These are phyloP conservation scores for Ctenomys sociabilis DNA, from an alignment of 2,113 vertebrate species.

Conservation along the genomic window DNA sequence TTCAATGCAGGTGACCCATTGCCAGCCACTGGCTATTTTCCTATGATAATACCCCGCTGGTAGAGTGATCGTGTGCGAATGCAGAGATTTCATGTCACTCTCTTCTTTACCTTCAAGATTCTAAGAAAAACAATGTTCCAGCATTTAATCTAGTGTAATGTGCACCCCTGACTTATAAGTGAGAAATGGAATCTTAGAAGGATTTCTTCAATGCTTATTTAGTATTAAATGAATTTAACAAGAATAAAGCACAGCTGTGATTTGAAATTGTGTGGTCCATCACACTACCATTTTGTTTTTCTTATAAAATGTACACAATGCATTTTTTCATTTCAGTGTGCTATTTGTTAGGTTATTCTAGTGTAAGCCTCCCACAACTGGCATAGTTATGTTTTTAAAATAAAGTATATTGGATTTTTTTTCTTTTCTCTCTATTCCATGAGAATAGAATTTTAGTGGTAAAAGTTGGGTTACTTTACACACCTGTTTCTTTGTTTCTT, in stretches of 20 bases:
- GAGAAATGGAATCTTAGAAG: background rate
- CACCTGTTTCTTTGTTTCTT: background rate
- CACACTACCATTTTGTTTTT: background rate
- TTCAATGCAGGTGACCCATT: too few species aligned
- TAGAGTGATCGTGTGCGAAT: too few species aligned
- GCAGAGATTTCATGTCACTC: too few species aligned
- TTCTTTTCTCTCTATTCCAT: background rate
- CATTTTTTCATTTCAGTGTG: background rate
- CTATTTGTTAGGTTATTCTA: constrained; percentile 11
- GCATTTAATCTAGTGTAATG: too few species aligned
- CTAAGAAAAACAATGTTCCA: too few species aligned
- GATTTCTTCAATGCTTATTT: background rate
- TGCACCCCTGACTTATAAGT: background rate
- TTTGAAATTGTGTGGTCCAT: background rate
- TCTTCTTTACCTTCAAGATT: too few species aligned
- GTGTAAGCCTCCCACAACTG: background rate
- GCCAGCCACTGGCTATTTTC: too few species aligned
- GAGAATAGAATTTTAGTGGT: background rate
- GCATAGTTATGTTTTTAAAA: background rate
- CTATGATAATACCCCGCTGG: too few species aligned
- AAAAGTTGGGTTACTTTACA: background rate
- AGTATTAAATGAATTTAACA: background rate
- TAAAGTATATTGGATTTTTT: background rate
- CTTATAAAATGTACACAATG: background rate
- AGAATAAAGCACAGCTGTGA: constrained; percentile 18